A percentile compares a stretch with the other conserved stretches of the same genome.
Evolutionary conservation across 2,797 vertebrate genomes (phyloP).

Genomic region (Tragelaphus eurycerus): DNA sequence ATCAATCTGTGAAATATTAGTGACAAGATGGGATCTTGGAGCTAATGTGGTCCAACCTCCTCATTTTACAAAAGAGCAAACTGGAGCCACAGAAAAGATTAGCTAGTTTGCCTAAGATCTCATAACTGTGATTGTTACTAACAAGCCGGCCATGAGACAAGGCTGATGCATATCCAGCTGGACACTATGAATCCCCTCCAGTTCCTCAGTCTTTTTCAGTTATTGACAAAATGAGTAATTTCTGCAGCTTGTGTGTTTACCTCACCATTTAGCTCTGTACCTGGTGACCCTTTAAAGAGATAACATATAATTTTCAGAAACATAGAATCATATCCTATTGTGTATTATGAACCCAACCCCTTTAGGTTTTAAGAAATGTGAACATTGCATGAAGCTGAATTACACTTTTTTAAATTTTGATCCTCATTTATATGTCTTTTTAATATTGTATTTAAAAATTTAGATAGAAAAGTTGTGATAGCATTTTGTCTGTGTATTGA

Average conservation of each 20-base stretch:
- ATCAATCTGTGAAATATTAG: not conserved
- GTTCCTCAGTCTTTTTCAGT: not conserved
- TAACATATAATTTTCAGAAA: not conserved
- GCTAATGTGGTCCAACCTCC: not conserved
- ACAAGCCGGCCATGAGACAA: accelerated
- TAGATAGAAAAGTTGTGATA: not conserved
- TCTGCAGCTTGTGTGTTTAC: not conserved
- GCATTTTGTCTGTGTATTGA: not conserved
- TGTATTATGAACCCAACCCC: not conserved
- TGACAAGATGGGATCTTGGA: not conserved
- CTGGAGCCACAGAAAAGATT: not conserved
- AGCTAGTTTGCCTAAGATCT: not conserved
- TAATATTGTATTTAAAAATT: not conserved
- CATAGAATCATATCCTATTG: not conserved
- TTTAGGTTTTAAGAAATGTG: not conserved
- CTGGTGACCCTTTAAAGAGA: not conserved
- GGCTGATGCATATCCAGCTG: not conserved
- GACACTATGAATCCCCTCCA: not conserved
- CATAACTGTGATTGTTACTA: not conserved
- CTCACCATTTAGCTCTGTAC: not conserved
- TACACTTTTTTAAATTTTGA: not conserved
- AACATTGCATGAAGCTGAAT: not conserved
- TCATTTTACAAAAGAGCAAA: not conserved
- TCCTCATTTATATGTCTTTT: not conserved
- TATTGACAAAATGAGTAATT: not conserved